Evolutionary conservation across 2,113 vertebrate genomes (phyloP).

Genomic region (Mustela nigripes): DNA sequence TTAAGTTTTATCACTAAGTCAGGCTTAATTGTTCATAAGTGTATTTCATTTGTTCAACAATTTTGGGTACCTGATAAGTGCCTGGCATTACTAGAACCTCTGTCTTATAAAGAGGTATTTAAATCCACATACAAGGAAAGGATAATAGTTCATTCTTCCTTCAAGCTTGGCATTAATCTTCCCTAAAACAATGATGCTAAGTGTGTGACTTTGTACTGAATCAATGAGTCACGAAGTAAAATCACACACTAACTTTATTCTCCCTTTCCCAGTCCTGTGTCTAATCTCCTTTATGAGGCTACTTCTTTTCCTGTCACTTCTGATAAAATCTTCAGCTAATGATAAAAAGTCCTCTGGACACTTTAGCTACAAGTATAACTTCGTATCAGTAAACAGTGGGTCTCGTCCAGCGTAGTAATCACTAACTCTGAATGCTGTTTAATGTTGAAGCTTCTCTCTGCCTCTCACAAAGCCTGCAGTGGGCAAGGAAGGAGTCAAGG

Average conservation of each 20-base stretch:
- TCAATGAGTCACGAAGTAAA: not conserved
- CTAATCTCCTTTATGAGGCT: not conserved
- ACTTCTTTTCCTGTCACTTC: not conserved
- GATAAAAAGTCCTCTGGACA: not conserved
- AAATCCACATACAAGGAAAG: constrained; percentile 31
- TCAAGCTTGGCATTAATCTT: not conserved
- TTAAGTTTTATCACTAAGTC: constrained; percentile 19
- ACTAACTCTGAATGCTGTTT: not conserved
- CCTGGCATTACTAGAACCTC: constrained; percentile 3
- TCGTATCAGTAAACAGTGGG: not conserved
- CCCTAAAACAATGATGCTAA: constrained; percentile 5
- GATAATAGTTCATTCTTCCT: constrained; percentile 1
- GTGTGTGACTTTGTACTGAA: not conserved
- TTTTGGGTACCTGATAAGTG: not conserved
- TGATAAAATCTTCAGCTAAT: constrained; percentile 35
- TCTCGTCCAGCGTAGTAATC: not conserved
- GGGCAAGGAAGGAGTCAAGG: not conserved
- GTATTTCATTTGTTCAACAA: not conserved
- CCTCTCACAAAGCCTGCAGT: not conserved
- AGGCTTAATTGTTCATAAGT: not conserved
- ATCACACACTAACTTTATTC: not conserved
- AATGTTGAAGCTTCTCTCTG: not conserved
- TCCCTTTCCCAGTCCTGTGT: not conserved
- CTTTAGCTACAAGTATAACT: not conserved
- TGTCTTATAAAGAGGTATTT: not conserved